Evolutionary conservation across 92 coral and sea anemone genomes (phyloP).

Genomic region (Actinernus sp.): DNA sequence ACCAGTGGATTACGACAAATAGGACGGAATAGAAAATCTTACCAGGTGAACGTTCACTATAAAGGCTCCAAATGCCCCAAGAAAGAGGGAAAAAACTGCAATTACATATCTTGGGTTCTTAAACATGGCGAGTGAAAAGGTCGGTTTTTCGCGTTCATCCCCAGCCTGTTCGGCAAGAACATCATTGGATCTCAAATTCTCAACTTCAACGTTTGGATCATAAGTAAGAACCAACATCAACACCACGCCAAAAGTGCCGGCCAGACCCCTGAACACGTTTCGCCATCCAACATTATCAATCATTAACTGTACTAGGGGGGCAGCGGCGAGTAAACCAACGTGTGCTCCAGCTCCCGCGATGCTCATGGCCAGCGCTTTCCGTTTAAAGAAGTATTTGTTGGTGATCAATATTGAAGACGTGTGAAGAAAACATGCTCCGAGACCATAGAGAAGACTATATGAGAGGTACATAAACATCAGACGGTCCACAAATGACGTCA

Average conservation of each 20-base stretch:
- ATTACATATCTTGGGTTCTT: not conserved
- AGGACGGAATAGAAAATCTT: too few relatives aligned
- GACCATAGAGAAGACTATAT: conserved; percentile 53
- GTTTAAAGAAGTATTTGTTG: conserved; percentile 50
- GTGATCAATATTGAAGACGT: conserved; percentile 32
- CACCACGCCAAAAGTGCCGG: conserved; percentile 21
- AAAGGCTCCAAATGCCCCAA: not conserved
- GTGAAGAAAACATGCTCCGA: conserved; percentile 49
- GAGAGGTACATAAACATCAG: conserved; percentile 34
- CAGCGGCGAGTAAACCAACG: conserved; percentile 30
- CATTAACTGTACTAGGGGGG: conserved; percentile 50
- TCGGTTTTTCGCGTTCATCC: too few relatives aligned
- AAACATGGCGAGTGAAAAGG: not conserved
- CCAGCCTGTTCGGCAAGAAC: too few relatives aligned
- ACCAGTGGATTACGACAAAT: too few relatives aligned
- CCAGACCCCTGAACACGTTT: conserved; percentile 48
- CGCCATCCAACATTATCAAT: conserved; percentile 63
- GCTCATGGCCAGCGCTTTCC: conserved; percentile 60
- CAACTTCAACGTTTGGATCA: conserved; percentile 22
- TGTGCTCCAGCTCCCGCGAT: conserved; percentile 55
- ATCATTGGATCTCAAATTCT: too few relatives aligned
- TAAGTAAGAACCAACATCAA: conserved; percentile 27
- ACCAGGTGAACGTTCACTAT: not conserved
- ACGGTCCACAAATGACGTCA: conserved; percentile 33
- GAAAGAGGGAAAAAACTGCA: not conserved